A percentile compares a stretch with the other conserved stretches of the same genome.
phyloP scores from a whole-genome alignment of 2,888 invertebrate genomes.

The Elysia crispata region DNA sequence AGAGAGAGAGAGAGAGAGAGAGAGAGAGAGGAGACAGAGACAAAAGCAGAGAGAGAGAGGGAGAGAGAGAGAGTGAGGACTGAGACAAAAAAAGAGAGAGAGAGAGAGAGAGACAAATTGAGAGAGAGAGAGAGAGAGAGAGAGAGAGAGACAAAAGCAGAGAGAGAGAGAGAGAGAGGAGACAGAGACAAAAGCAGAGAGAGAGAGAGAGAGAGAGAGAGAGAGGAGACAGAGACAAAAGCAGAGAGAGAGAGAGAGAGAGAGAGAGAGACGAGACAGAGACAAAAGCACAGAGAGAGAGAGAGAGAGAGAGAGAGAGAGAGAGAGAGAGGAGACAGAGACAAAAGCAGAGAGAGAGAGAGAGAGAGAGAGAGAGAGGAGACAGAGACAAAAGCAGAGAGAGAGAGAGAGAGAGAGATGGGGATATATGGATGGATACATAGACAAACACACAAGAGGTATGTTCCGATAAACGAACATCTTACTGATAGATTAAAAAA shows the following conservation, averaged over 20 bases:
- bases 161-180: slow-evolving; percentile 29
- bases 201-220: no score
- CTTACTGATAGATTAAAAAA: background rate
- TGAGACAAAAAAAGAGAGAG: slow-evolving; percentile 12
- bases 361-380: no score
- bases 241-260: slow-evolving; percentile 24
- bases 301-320: background rate
- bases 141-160: slow-evolving; percentile 10
- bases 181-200: background rate
- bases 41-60: slow-evolving; percentile 11
- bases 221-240: no score
- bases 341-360: background rate
- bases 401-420: background rate
- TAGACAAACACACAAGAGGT: background rate
- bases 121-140: slow-evolving; percentile 22
- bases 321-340: background rate
- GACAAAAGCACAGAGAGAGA: slow-evolving; percentile 35
- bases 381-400: no score
- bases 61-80: background rate
- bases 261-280: slow-evolving; percentile 29
- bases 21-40: no score
- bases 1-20: no score
- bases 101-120: slow-evolving; percentile 27
- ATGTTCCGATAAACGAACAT: background rate
- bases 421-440: slow-evolving; percentile 1